A percentile compares a stretch with the other conserved stretches of the same genome.
These are phyloP conservation scores for Hypomesus transpacificus DNA, from an alignment of 2,113 vertebrate species.

Conservation along the genomic window DNA sequence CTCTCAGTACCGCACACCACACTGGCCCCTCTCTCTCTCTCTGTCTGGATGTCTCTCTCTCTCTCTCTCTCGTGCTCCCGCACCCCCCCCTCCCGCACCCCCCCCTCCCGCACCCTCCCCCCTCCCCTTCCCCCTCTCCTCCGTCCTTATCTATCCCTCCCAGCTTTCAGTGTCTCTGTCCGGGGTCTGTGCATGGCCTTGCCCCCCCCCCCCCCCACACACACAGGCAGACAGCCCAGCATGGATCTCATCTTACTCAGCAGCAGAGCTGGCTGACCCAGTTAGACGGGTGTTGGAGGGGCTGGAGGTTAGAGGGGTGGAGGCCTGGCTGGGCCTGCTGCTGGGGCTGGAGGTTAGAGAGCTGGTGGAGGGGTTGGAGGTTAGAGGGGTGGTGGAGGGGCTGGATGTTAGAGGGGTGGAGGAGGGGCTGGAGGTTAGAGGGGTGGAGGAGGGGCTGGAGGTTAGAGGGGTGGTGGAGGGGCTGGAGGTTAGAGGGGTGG, in stretches of 20 bases:
- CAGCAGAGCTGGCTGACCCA: constrained; percentile 48
- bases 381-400: constrained; percentile 17
- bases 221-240: constrained; percentile 26
- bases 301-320: constrained; percentile 20
- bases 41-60: not conserved
- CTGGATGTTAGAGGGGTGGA: constrained; percentile 10
- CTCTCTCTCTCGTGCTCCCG: not conserved
- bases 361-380: constrained; percentile 13
- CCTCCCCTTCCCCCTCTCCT: constrained; percentile 6
- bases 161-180: constrained; percentile 45
- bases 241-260: constrained; percentile 47
- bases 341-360: too few relatives aligned
- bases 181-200: constrained; percentile 58
- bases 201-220: constrained; percentile 14
- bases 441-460: constrained; percentile 11
- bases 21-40: constrained; percentile 10
- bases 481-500: constrained; percentile 20
- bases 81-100: not conserved
- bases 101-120: not conserved
- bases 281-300: constrained; percentile 18
- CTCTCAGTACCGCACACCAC: constrained; percentile 25
- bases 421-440: constrained; percentile 16
- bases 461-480: constrained; percentile 19
- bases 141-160: constrained; percentile 24
- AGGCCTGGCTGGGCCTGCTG: constrained; percentile 16